phyloP scores from a whole-genome alignment of 1,140 invertebrate genomes.

The Gonioctena quinquepunctata region DNA sequence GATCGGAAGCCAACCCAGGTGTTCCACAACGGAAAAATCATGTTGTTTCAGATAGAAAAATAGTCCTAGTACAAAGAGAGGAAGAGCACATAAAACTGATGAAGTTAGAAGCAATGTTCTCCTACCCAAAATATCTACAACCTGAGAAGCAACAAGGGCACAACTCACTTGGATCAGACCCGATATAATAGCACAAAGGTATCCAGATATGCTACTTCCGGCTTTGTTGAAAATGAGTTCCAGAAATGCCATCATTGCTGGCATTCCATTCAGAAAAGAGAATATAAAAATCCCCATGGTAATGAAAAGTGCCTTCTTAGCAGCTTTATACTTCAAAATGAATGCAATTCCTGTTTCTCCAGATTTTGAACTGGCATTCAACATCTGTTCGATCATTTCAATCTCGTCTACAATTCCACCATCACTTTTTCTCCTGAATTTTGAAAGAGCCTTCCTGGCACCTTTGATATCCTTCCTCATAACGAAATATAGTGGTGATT shows the following conservation, averaged over 20 bases:
- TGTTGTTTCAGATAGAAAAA: slow-evolving; percentile 46
- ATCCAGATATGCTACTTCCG: slow-evolving; percentile 61
- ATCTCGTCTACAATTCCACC: slow-evolving; percentile 40
- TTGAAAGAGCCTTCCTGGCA: slow-evolving; percentile 65
- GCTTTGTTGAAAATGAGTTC: slow-evolving; percentile 71
- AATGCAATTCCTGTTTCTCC: slow-evolving; percentile 21
- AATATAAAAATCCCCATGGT: slow-evolving; percentile 80
- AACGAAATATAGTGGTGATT: slow-evolving; percentile 75
- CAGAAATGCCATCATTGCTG: slow-evolving; percentile 83
- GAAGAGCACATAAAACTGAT: slow-evolving; percentile 61
- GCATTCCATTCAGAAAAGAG: slow-evolving; percentile 85
- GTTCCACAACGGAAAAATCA: slow-evolving; percentile 27
- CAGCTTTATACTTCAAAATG: slow-evolving; percentile 46
- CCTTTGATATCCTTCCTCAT: slow-evolving; percentile 63
- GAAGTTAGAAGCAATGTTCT: slow-evolving; percentile 72
- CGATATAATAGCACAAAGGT: slow-evolving; percentile 71
- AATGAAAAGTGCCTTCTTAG: slow-evolving; percentile 72
- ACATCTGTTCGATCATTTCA: slow-evolving; percentile 6
- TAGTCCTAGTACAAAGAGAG: slow-evolving; percentile 43
- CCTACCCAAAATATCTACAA: slow-evolving; percentile 78
- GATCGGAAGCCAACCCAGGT: slow-evolving; percentile 47
- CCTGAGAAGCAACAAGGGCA: slow-evolving; percentile 68
- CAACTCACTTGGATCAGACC: slow-evolving; percentile 77
- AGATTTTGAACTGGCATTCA: slow-evolving; percentile 43
- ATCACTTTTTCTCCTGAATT: slow-evolving; percentile 62